Conservation (phyloP, 1,140 invertebrate genomes). For the Megathymus violae region DNA sequence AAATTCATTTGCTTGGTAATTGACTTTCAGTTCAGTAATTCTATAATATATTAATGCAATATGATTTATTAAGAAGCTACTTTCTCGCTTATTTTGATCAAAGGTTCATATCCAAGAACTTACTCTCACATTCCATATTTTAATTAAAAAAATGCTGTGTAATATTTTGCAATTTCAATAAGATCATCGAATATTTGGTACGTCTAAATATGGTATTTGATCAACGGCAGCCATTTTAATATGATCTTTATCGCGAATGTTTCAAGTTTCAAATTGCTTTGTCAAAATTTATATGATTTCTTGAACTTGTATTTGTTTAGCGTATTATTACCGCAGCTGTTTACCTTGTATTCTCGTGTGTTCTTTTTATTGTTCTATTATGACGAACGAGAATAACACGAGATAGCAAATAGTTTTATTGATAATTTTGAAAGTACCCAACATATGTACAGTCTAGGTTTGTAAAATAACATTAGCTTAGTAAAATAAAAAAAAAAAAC, state of each 20-base stretch:
- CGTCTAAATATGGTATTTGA: constrained; percentile 6
- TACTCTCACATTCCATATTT: neutral
- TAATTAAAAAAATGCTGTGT: too few species aligned
- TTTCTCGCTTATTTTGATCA: too few species aligned
- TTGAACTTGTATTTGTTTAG: constrained; percentile 29
- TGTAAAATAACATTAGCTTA: too few species aligned
- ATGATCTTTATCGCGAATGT: neutral
- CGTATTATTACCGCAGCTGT: constrained; percentile 26
- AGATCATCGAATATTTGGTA: neutral
- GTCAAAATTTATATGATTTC: constrained; percentile 22
- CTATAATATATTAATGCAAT: neutral
- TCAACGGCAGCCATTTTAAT: neutral
- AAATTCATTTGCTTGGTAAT: too few species aligned
- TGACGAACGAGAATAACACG: constrained; percentile 9
- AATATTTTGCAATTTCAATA: constrained; percentile 16
- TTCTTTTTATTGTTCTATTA: constrained; percentile 5
- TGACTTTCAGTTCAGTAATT: too few species aligned
- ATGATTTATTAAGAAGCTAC: neutral
- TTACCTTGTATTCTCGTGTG: constrained; percentile 14
- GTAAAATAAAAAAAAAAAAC: too few species aligned
- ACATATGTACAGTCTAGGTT: too few species aligned
- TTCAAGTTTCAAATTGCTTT: constrained; percentile 21
- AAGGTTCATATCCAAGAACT: too few species aligned
- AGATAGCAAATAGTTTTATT: neutral
- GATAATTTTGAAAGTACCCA: too few species aligned